Evolutionary conservation across 2,113 vertebrate species (phyloP).

Genomic region (Lepus timidus): DNA sequence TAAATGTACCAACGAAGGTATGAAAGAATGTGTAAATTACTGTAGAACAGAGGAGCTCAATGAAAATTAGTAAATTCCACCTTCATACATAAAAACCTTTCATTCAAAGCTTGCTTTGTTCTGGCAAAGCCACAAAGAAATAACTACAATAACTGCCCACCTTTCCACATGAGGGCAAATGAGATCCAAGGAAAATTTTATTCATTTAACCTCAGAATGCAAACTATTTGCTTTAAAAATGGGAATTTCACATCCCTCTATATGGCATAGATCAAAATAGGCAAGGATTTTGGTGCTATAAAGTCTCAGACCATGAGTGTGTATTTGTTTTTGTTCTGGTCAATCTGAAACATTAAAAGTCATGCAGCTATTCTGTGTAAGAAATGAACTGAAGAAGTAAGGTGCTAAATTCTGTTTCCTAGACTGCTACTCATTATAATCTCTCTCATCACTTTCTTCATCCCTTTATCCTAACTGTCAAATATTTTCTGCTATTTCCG

Average conservation of each 20-base stretch:
- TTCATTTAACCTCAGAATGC: constrained; percentile 63
- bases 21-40: constrained; percentile 67
- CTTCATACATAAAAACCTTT: constrained; percentile 67
- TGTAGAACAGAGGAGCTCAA: constrained; percentile 31
- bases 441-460: not conserved
- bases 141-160: not conserved
- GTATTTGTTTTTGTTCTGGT: not conserved
- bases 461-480: not conserved
- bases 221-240: constrained; percentile 61
- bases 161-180: constrained; percentile 8
- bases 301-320: constrained; percentile 21
- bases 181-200: constrained; percentile 54
- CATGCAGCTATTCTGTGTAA: not conserved
- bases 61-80: constrained; percentile 62
- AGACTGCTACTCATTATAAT: not conserved
- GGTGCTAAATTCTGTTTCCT: constrained; percentile 21
- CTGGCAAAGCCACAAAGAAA: constrained; percentile 58
- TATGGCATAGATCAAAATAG: constrained; percentile 50
- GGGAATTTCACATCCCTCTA: constrained; percentile 36
- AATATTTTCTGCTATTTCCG: not conserved
- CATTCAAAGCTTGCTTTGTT: constrained; percentile 68
- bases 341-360: constrained; percentile 42
- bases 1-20: constrained; percentile 42
- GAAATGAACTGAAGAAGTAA: not conserved
- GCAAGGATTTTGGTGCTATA: constrained; percentile 45